phyloP scores from a whole-genome alignment of 2,888 invertebrate genomes.

The Onchidella celtica region DNA sequence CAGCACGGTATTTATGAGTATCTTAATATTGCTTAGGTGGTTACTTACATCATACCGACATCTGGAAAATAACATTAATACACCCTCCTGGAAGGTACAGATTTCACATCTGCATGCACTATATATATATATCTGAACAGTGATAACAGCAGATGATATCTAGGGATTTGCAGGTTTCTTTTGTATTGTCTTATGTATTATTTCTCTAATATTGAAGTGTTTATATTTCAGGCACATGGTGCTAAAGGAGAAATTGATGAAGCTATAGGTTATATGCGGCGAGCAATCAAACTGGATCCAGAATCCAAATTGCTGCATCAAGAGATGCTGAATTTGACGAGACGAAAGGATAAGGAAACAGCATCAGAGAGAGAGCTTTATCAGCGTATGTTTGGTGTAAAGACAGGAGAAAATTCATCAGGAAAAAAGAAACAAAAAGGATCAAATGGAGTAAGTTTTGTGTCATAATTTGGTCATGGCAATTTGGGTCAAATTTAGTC shows the following conservation, averaged over 20 bases:
- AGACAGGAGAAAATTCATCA: slow-evolving; percentile 27
- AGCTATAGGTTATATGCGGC: slow-evolving; percentile 86
- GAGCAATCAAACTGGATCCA: slow-evolving; percentile 85
- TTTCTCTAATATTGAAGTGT: no score
- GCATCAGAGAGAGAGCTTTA: slow-evolving; percentile 85
- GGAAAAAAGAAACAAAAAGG: slow-evolving; percentile 46
- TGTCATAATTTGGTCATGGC: not conserved
- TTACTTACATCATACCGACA: no score
- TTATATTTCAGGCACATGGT: slow-evolving; percentile 85
- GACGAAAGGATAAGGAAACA: slow-evolving; percentile 83
- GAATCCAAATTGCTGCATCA: slow-evolving; percentile 84
- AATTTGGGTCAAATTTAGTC: no score
- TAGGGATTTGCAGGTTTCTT: no score
- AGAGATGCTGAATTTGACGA: slow-evolving; percentile 83
- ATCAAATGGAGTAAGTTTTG: slow-evolving; percentile 50
- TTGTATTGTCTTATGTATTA: no score
- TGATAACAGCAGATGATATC: no score
- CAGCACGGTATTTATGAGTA: no score
- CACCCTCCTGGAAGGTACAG: no score
- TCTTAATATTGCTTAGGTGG: no score
- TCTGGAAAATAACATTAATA: no score
- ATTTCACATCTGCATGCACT: no score
- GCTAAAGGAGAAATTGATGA: slow-evolving; percentile 86
- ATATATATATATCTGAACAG: no score
- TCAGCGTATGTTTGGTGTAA: slow-evolving; percentile 84